These are phyloP conservation scores for Garra rufa DNA, from an alignment of 2,113 vertebrate genomes.

Conservation along the genomic window DNA sequence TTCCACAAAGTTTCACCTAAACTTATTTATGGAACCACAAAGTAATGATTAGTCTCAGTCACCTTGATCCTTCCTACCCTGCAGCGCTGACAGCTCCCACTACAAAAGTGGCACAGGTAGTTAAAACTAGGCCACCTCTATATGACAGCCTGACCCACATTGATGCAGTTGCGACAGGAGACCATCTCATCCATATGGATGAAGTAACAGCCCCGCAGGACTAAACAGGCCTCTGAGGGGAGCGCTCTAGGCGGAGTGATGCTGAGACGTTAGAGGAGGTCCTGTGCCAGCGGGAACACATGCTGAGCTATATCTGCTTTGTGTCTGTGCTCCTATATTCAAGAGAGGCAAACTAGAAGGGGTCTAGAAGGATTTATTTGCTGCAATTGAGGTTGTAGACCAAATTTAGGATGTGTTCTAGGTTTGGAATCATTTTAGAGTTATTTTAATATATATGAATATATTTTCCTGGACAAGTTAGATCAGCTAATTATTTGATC, in stretches of 20 bases:
- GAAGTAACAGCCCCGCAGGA: conserved; percentile 31
- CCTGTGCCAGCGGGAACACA: conserved; percentile 20
- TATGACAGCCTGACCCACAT: conserved; percentile 42
- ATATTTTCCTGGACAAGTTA: neutral
- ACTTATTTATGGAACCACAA: neutral
- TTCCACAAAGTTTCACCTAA: neutral
- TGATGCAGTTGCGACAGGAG: conserved; percentile 15
- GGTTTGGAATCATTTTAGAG: neutral
- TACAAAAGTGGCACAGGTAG: conserved; percentile 56
- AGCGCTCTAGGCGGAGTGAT: conserved; percentile 23
- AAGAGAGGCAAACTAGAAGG: neutral
- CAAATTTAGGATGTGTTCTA: neutral
- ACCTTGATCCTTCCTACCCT: conserved; percentile 38
- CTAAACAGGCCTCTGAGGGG: neutral
- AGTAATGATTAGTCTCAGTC: conserved; percentile 24
- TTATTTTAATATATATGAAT: neutral
- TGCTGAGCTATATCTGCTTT: conserved; percentile 27
- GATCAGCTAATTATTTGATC: neutral
- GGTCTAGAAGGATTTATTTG: conserved; percentile 1
- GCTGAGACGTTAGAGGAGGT: neutral
- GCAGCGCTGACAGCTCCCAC: conserved; percentile 23
- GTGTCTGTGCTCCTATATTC: conserved; percentile 12
- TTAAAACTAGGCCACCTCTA: conserved; percentile 47
- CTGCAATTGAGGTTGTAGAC: neutral
- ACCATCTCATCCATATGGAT: conserved; percentile 42